A percentile compares a stretch with the other conserved stretches of the same genome.
phyloP scores from a whole-genome alignment of 2,888 invertebrate species.

The Cheilosia scutellata region DNA sequence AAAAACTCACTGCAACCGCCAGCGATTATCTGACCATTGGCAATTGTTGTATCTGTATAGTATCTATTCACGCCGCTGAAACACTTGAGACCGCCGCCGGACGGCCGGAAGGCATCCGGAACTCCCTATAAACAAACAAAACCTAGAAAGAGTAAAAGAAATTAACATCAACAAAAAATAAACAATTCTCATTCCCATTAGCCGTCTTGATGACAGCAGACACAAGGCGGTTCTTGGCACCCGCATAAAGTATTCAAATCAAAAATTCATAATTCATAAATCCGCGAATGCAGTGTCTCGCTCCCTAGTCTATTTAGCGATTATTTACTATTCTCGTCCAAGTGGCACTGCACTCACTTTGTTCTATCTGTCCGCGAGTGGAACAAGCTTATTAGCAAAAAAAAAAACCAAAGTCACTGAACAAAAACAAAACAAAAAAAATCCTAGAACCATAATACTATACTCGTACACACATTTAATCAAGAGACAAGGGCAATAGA shows the following conservation, averaged over 20 bases:
- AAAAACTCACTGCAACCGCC: not conserved
- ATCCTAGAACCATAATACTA: constrained; percentile 37
- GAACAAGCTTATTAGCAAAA: constrained; percentile 53
- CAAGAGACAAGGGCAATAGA: constrained; percentile 74
- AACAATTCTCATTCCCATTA: not conserved
- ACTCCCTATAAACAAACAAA: constrained; percentile 1
- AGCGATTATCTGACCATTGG: not conserved
- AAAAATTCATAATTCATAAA: constrained; percentile 54
- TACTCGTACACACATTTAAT: constrained; percentile 49
- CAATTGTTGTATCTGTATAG: not conserved
- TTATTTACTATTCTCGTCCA: constrained; percentile 31
- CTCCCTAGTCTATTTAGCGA: constrained; percentile 15
- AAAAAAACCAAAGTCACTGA: constrained; percentile 31
- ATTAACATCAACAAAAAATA: not conserved
- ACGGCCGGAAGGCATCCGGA: constrained; percentile 35
- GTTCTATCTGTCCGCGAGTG: constrained; percentile 38
- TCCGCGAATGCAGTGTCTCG: constrained; percentile 19
- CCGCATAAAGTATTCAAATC: constrained; percentile 37
- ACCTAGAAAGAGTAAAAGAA: not conserved
- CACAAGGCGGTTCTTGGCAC: constrained; percentile 36
- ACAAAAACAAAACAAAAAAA: constrained; percentile 32
- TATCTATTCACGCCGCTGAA: not conserved
- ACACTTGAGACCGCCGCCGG: not conserved
- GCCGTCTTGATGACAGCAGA: constrained; percentile 18
- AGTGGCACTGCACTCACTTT: constrained; percentile 53